phyloP scores from a whole-genome alignment of 2,888 invertebrate genomes.

The Tipula confusa region DNA sequence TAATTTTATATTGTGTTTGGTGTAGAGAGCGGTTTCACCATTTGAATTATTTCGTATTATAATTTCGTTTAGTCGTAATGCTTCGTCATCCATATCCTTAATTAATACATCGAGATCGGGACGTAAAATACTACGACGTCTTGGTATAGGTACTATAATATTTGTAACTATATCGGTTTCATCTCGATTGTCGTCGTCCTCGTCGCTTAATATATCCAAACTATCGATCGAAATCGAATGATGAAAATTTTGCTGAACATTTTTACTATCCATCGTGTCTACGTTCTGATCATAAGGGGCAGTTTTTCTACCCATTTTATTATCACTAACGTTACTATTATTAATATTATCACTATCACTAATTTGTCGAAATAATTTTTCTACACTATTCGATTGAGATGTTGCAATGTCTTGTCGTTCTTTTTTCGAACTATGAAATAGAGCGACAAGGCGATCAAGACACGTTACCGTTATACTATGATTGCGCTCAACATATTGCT shows the following conservation, averaged over 20 bases:
- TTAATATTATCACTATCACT: neutral
- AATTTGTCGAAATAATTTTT: neutral
- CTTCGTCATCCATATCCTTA: conserved; percentile 43
- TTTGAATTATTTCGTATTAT: conserved; percentile 15
- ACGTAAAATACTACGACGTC: conserved; percentile 36
- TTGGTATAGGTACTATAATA: conserved; percentile 46
- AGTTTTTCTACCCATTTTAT: neutral
- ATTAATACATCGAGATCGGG: conserved; percentile 46
- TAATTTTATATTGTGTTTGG: neutral
- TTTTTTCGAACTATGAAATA: conserved; percentile 35
- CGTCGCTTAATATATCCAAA: conserved; percentile 35
- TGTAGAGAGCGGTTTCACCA: neutral
- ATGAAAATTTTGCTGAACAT: neutral
- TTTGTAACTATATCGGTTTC: conserved; percentile 51
- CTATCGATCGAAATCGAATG: neutral
- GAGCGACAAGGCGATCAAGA: neutral
- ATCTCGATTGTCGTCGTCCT: conserved; percentile 41
- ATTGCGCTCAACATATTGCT: neutral
- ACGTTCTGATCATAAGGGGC: neutral
- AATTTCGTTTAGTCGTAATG: conserved; percentile 42
- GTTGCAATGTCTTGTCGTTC: conserved; percentile 31
- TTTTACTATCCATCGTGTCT: neutral
- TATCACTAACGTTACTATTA: neutral
- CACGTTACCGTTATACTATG: neutral
- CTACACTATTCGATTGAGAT: neutral